Base-by-base conservation (phyloP, 2,113 vertebrate genomes). In the Anoplopoma fimbria region DNA sequence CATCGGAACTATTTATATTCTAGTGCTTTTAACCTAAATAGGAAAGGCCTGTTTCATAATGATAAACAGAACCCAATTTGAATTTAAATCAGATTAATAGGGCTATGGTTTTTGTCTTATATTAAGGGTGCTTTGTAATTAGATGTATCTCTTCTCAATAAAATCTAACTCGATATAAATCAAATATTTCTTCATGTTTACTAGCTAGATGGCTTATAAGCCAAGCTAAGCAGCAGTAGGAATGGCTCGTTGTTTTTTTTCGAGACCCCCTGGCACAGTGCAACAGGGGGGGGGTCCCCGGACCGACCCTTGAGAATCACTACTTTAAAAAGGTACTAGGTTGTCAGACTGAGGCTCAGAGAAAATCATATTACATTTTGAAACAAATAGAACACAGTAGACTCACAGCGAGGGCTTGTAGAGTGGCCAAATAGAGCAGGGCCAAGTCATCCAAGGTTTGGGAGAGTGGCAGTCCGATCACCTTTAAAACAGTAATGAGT, bases 381-480 rank as follows among this genome's bases (percentile, higher is more conserved):
- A 29, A 27, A 51, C 40, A 38, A 31, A 69, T n/a, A 15, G 62
- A 69, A 36, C 13, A 25, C 51, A 25, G 53, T 23, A 12, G 68
- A 95, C 97, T 98, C 96, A 99, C 98, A 88, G 98, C 97, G 65
- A 98, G 92, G 68, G 96, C 96, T 93, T 99, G 98, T 82, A 99
- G 53, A 0, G 98, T 97, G 74, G 97, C 97, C 92, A 99, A 92
- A 92, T 99, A 99, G 68, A 99, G 95, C 91, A 97, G 92, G 51
- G 97, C 97, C 88, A 99, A 95, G 91, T 98, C 97, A 82, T 98
- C 97, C 74, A 98, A 91, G 63, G 95, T 95, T 72, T 94, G 96
- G 83, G 97, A 97, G 69, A 99, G 83, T 0, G 95, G 94, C 23
- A 99, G 91, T 65, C 98, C 98, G 2, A 96, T 93, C 89, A 99